Evolutionary conservation across 2,888 invertebrate species (phyloP).

Genomic region (Drosophila putrida): DNA sequence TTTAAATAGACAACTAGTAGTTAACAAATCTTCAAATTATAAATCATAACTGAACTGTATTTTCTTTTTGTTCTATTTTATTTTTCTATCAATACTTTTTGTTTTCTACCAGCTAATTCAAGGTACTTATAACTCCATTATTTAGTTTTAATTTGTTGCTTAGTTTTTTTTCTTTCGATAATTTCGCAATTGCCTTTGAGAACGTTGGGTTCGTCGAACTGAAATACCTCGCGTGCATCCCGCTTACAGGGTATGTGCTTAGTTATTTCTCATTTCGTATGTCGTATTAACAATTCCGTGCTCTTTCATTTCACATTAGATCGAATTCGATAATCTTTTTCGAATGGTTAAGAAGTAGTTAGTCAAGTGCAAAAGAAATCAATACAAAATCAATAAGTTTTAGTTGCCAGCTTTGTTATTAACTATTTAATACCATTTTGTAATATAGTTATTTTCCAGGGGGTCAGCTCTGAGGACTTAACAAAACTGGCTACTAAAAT

Average conservation of each 20-base stretch:
- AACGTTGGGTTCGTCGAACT: constrained; percentile 63
- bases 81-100: constrained; percentile 51
- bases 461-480: constrained; percentile 38
- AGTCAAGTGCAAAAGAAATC: neutral
- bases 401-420: constrained; percentile 33
- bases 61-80: constrained; percentile 7
- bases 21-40: constrained; percentile 30
- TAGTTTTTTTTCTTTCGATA: constrained; percentile 25
- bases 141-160: constrained; percentile 39
- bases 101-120: constrained; percentile 83
- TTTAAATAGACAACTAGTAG: constrained; percentile 64
- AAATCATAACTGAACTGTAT: constrained; percentile 22
- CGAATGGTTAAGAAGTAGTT: constrained; percentile 7
- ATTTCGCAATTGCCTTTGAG: constrained; percentile 22
- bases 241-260: constrained; percentile 19
- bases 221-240: constrained; percentile 9
- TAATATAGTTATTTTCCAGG: neutral
- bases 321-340: constrained; percentile 2
- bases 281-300: constrained; percentile 58
- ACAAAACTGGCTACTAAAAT: constrained; percentile 59
- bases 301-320: constrained; percentile 36
- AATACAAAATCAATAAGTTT: neutral
- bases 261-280: constrained; percentile 35
- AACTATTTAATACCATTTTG: constrained; percentile 13
- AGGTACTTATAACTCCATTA: constrained; percentile 86